These are phyloP conservation scores for Kryptolebias marmoratus DNA, from an alignment of 2,113 vertebrate species.

Conservation along the genomic window DNA sequence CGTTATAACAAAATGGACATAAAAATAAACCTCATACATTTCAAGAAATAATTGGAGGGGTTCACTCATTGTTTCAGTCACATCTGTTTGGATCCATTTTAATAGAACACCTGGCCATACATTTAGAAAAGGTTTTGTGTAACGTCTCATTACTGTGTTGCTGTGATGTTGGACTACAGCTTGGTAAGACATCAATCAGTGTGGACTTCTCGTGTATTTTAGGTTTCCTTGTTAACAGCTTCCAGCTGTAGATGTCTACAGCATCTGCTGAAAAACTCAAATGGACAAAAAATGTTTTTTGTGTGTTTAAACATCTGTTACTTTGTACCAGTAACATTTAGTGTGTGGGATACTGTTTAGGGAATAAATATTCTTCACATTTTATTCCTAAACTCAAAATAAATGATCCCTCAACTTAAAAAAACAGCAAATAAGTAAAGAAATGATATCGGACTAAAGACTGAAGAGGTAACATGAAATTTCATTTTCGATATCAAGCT, in stretches of 20 bases:
- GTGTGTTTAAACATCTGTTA: neutral
- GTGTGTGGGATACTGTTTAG: neutral
- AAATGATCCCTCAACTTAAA: too few relatives aligned
- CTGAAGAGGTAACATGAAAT: too few relatives aligned
- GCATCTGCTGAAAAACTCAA: neutral
- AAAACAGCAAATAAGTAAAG: too few relatives aligned
- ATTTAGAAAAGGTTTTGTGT: neutral
- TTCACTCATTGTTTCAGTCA: too few relatives aligned
- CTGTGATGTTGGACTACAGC: neutral
- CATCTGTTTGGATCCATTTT: too few relatives aligned
- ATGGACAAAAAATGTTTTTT: neutral
- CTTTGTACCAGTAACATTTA: neutral
- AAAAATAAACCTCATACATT: too few relatives aligned
- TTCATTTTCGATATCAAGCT: neutral
- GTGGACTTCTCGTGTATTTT: neutral
- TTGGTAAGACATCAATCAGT: neutral
- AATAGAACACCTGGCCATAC: too few relatives aligned
- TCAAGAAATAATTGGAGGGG: too few relatives aligned
- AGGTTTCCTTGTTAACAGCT: neutral
- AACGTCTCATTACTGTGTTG: neutral
- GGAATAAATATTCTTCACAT: too few relatives aligned
- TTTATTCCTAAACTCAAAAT: too few relatives aligned
- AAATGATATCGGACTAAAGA: too few relatives aligned
- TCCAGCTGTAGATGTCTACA: neutral
- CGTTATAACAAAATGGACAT: too few relatives aligned